Evolutionary conservation across 2,888 invertebrate genomes (phyloP).

Genomic region (Anodontia alba): DNA sequence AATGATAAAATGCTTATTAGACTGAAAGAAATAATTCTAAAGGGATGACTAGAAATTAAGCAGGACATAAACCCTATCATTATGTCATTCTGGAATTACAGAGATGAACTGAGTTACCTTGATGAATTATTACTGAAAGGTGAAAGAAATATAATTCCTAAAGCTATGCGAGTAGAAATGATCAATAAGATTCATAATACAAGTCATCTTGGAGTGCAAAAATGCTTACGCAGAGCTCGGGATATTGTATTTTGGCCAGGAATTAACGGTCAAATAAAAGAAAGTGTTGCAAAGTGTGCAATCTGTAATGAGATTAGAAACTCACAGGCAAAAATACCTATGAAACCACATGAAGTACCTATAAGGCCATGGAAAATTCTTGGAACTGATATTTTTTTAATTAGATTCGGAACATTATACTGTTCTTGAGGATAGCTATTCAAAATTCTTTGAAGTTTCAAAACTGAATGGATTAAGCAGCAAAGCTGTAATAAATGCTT

Average conservation of each 20-base stretch:
- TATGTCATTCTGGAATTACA: slow-evolving; percentile 30
- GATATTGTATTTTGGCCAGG: too few species aligned
- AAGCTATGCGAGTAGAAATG: slow-evolving; percentile 35
- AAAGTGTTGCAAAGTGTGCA: slow-evolving; percentile 27
- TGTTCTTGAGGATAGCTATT: background rate
- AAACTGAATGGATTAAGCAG: too few species aligned
- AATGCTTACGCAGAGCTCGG: too few species aligned
- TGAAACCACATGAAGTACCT: too few species aligned
- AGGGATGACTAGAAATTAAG: too few species aligned
- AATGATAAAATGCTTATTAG: slow-evolving; percentile 34
- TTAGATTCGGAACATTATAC: slow-evolving; percentile 9
- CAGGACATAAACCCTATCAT: too few species aligned
- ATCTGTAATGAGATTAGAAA: slow-evolving; percentile 26
- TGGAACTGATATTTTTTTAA: slow-evolving; percentile 22
- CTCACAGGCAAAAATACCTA: too few species aligned
- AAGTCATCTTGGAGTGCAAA: slow-evolving; percentile 34
- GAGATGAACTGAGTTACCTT: too few species aligned
- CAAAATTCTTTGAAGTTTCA: too few species aligned
- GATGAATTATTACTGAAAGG: too few species aligned
- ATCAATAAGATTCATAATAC: slow-evolving; percentile 29
- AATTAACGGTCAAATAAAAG: slow-evolving; percentile 37
- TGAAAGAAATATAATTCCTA: slow-evolving; percentile 29
- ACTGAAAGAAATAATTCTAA: too few species aligned
- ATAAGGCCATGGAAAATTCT: slow-evolving; percentile 25
- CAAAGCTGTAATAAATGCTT: too few species aligned